Conservation (phyloP, 1,140 invertebrate genomes). For the Euwallacea fornicatus region DNA sequence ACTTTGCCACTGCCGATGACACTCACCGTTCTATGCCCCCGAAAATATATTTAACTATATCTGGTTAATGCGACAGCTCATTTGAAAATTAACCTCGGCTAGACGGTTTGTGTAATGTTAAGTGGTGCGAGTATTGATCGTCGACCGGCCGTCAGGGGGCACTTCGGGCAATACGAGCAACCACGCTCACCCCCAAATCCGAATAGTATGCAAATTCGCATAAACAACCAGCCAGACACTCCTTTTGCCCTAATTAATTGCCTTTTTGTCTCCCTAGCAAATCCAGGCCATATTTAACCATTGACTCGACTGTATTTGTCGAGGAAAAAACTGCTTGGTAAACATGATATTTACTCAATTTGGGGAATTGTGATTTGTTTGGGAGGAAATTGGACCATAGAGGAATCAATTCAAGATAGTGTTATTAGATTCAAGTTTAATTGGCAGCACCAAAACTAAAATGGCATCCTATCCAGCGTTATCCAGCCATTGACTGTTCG, state of each 20-base stretch:
- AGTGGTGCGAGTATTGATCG: slow-evolving; percentile 10
- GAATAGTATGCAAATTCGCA: slow-evolving; percentile 23
- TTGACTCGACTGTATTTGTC: not conserved
- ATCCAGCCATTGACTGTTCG: slow-evolving; percentile 1
- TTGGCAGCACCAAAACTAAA: not conserved
- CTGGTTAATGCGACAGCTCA: slow-evolving; percentile 1
- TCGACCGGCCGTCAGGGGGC: not conserved
- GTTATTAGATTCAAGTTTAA: too few species aligned
- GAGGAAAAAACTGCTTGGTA: too few species aligned
- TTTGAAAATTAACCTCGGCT: slow-evolving; percentile 12
- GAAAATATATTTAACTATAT: not conserved
- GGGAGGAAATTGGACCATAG: too few species aligned
- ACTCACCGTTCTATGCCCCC: not conserved
- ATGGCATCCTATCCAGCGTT: not conserved
- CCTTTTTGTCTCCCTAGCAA: slow-evolving; percentile 19
- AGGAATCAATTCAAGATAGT: too few species aligned
- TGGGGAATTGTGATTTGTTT: too few species aligned
- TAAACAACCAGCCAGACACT: slow-evolving; percentile 23
- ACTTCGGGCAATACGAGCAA: slow-evolving; percentile 3
- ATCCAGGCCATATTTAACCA: slow-evolving; percentile 21
- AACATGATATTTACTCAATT: too few species aligned
- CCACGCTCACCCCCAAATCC: slow-evolving; percentile 11
- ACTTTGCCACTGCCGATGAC: too few species aligned
- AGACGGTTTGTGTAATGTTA: slow-evolving; percentile 1
- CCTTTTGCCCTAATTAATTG: slow-evolving; percentile 26